A percentile compares a stretch with the other conserved stretches of the same genome.
phyloP scores from a whole-genome alignment of 2,113 vertebrate species.

The Chinchilla lanigera region DNA sequence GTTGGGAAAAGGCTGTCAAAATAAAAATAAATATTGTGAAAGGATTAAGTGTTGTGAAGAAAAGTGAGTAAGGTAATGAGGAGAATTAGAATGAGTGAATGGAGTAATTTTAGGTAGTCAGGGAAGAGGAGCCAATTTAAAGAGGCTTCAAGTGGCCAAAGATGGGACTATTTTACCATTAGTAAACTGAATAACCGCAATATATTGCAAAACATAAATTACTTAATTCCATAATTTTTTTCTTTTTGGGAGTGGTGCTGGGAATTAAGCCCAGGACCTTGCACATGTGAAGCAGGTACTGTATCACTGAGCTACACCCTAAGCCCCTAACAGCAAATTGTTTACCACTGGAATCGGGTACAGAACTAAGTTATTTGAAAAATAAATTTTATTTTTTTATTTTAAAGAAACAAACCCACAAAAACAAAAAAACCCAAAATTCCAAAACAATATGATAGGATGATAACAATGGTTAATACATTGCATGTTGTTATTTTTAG shows the following conservation, averaged over 20 bases:
- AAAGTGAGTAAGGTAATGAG: neutral
- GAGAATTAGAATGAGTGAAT: neutral
- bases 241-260: neutral
- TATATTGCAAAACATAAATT: neutral
- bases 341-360: neutral
- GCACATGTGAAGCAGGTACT: neutral
- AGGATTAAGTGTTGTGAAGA: conserved; percentile 4
- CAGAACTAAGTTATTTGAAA: neutral
- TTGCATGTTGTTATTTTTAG: too few relatives aligned
- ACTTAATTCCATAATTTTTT: neutral
- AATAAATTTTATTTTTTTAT: too few relatives aligned
- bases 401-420: too few relatives aligned
- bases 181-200: neutral
- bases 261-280: neutral
- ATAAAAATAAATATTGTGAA: neutral
- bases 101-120: neutral
- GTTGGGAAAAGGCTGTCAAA: neutral
- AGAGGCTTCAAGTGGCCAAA: neutral
- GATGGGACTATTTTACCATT: neutral
- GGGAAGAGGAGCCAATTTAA: neutral
- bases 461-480: too few relatives aligned
- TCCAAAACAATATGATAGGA: too few relatives aligned
- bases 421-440: too few relatives aligned
- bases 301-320: neutral
- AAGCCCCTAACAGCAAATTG: neutral